Percentiles rank a stretch among this genome's conserved stretches.
Evolutionary conservation across 2,797 vertebrate species (phyloP).

Genomic region (Galago senegalensis): DNA sequence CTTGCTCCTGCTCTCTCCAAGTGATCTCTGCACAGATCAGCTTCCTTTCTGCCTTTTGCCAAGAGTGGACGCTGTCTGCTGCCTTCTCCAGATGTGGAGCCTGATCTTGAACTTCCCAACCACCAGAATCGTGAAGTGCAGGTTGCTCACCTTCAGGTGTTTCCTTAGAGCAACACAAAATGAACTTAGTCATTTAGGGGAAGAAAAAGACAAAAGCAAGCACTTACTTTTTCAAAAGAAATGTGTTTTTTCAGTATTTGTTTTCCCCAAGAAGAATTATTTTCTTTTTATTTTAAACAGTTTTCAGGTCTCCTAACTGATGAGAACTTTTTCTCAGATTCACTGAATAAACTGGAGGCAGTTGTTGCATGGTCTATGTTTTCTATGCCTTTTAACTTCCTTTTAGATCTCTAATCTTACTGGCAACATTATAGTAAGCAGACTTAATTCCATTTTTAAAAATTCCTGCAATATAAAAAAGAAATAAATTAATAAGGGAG

Average conservation of each 20-base stretch:
- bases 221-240: neutral
- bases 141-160: neutral
- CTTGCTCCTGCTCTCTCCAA: neutral
- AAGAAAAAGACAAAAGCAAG: neutral
- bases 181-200: neutral
- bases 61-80: neutral
- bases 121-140: neutral
- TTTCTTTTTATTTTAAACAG: neutral
- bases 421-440: neutral
- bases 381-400: neutral
- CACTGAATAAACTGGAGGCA: neutral
- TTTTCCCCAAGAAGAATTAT: neutral
- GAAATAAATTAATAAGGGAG: neutral
- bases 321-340: neutral
- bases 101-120: neutral
- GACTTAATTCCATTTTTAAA: neutral
- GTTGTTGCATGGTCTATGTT: neutral
- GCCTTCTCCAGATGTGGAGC: too few relatives aligned
- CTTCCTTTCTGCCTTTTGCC: neutral
- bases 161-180: neutral
- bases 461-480: neutral
- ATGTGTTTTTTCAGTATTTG: neutral
- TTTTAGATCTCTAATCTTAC: neutral
- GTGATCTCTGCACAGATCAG: neutral
- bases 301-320: neutral